These are phyloP conservation scores for Echiichthys vipera DNA, from an alignment of 2,797 vertebrate genomes.

Conservation along the genomic window DNA sequence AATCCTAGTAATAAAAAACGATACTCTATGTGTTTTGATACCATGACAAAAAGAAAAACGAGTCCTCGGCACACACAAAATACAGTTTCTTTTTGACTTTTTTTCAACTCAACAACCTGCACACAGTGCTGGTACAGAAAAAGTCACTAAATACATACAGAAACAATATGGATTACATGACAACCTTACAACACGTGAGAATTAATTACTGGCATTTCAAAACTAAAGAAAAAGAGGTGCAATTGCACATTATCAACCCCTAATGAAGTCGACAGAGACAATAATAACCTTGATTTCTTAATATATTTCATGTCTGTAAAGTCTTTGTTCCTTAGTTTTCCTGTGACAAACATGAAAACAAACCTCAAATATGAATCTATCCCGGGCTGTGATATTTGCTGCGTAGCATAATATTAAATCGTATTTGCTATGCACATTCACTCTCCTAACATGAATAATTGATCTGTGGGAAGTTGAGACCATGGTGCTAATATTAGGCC, in stretches of 20 bases:
- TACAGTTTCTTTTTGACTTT: too few species aligned
- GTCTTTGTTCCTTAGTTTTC: not conserved
- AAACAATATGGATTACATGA: too few species aligned
- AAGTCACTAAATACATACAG: too few species aligned
- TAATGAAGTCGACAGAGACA: not conserved
- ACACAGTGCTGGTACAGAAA: too few species aligned
- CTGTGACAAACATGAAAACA: not conserved
- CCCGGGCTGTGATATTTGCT: not conserved
- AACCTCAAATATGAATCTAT: not conserved
- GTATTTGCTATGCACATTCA: not conserved
- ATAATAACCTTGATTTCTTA: not conserved
- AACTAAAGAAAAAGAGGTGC: too few species aligned
- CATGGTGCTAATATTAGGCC: conserved; percentile 7
- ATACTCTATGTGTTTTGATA: too few species aligned
- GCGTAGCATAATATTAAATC: not conserved
- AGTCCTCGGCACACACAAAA: too few species aligned
- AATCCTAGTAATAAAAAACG: too few species aligned
- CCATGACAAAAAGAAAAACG: too few species aligned
- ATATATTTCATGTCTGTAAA: not conserved
- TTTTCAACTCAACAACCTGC: too few species aligned
- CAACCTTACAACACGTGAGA: too few species aligned
- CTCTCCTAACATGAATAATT: conserved; percentile 20
- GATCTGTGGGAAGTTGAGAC: conserved; percentile 21
- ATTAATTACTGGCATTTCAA: too few species aligned
- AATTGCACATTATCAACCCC: not conserved